Evolutionary conservation across 2,113 vertebrate genomes (phyloP).

Genomic region (Rhabdornis inornatus): DNA sequence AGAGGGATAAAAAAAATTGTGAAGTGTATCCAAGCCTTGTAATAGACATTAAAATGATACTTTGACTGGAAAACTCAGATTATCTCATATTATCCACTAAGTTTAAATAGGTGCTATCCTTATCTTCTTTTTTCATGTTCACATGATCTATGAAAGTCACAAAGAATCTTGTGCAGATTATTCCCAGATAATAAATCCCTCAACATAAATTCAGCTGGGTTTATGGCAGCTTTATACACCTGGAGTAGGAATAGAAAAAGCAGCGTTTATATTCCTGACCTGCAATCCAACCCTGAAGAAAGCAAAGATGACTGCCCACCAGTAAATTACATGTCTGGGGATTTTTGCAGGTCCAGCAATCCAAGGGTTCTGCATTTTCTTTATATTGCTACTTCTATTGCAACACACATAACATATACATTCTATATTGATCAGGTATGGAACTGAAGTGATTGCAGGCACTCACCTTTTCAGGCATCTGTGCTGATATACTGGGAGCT

Average conservation of each 20-base stretch:
- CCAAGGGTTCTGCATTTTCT: not conserved
- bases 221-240: not conserved
- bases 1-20: not conserved
- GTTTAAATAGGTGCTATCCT: not conserved
- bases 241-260: not conserved
- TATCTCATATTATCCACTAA: not conserved
- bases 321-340: not conserved
- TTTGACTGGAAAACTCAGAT: not conserved
- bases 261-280: not conserved
- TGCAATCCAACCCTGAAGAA: not conserved
- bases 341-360: not conserved
- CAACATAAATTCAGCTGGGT: not conserved
- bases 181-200: not conserved
- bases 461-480: not conserved
- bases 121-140: not conserved
- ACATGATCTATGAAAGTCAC: not conserved
- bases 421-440: not conserved
- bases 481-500: not conserved
- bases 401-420: not conserved
- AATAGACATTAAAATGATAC: not conserved
- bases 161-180: not conserved
- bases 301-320: not conserved
- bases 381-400: not conserved
- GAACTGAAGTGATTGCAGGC: not conserved
- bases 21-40: not conserved